Base-by-base conservation (phyloP, 2,797 vertebrate species). In the Denticeps clupeoides region DNA sequence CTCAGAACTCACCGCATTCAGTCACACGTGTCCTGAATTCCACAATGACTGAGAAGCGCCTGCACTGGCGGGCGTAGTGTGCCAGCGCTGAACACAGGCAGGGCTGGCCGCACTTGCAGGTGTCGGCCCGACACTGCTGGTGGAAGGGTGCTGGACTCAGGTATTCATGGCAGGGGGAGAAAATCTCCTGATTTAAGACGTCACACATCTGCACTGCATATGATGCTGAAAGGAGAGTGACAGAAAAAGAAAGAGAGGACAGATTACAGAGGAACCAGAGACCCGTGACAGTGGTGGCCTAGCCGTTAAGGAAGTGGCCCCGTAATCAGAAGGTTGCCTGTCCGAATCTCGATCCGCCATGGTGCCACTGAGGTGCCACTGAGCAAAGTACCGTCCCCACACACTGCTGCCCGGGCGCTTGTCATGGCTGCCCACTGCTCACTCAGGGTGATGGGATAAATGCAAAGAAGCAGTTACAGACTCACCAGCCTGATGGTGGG, bases 41-140 rank as follows among this genome's bases (percentile, higher is more conserved):
- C 5, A 97, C 13, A 2, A 82, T 64, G 62, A 98, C 12, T 16
- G 85, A 86, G 12, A 87, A 87, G 31, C 73, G 82, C 49, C 59
- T 74, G 73, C 94, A 98, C 22, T 85, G 83, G 45, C 74, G 87
- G 24, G 89, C 79, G 0, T 96, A 98, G 74, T 95, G 91, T 22
- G 91, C 89, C 53, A 97, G 72, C 0, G 89, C 78, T 1, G 91
- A 87, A 57, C 94, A 97, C 57, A 98, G 79, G 62, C 94, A 98
- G 2, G 79, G 68, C 5, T 81, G 79, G 49, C 92, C 93, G 1
- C 94, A 98, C 70, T 84, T 89, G 67, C 94, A 98, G 45, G 91
- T 87, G 21, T 96, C 92, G 18, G 82, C 80, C 56, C 86, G 88
- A 60, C 94, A 98, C 74, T 95, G 91, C 69, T 88, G 89, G 10